Evolutionary conservation across 2,888 invertebrate genomes (phyloP), one percentile per base, ranked within the genome.

Genomic region (Tigriopus californicus): DNA sequence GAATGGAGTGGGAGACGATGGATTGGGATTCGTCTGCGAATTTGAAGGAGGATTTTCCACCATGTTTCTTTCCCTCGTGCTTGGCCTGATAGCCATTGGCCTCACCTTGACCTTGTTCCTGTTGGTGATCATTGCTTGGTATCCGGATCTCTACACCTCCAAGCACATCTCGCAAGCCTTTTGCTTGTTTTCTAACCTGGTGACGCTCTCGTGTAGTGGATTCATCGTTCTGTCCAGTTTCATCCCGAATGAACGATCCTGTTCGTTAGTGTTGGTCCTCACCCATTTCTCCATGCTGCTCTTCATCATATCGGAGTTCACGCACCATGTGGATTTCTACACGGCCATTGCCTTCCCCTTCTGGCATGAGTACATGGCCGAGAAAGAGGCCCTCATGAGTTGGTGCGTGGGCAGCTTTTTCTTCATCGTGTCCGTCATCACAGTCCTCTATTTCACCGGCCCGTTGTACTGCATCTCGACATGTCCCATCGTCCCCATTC

Each of bases 141-240:
- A 20, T 22, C 49, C 49, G 22, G 49, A 49, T 22, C 22, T 49
- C 3, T 49, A 49, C 49, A 49, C 49, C 5, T 49, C 49, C 10
- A 49, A 49, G 22, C 22, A 49, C 49, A 49, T 49, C 11, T 15
- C 20, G 20, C 49, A 49, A 22, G 49, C 49, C 3, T 49, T 20
- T 22, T 15, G 13, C 22, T 22, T 49, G 20, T 49, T 49, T 22
- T 20, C 49, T 22, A 49, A 49, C 49, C 15, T 49, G 49, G 49
- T 49, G 20, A 22, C 49, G 20, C 49, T 49, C 20, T 13, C 22
- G 20, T 20, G 13, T 13, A 13, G 20, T 22, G 49, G 49, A 15
- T 49, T 49, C 49, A 22, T 49, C 20, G 49, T 49, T 11, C 49
- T 49, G 20, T 49, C 49, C 15, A 49, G 20, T 22, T 49, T 49